Base-by-base conservation (phyloP, 37 sponge, comb jelly and placozoan genomes). In the Eunapius fragilis region DNA sequence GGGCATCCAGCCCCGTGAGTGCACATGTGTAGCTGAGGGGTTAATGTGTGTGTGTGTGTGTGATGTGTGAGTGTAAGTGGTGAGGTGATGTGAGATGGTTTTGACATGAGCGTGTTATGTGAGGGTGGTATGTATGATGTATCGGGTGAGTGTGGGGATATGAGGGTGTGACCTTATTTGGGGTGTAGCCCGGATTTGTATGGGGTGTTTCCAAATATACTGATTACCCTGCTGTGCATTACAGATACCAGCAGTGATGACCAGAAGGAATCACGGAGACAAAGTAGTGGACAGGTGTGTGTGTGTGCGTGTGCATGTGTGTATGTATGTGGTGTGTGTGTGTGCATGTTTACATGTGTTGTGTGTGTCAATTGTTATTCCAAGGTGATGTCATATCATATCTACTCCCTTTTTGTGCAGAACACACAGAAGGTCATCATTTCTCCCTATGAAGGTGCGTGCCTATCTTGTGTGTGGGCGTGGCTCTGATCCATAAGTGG, bases 231-330 rank as follows among this genome's bases (percentile, higher is more conserved):
- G n/a, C n/a, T n/a, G n/a, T n/a, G n/a, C n/a, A n/a, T n/a, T n/a
- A 58, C 58, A 58, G 58, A 33, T 31, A 24, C 30, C 31, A 72
- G 4, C 31, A 33, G 74, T 31, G 30, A 32, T 72, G 74, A 31
- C 25, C 11, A 32, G 74, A 22, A 14, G 0, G 31, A 72, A 31
- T n/a, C 13, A 14, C 2, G 32, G 79, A 27, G 50, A 58, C 58
- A 10, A 17, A 1, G 34, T 14, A 19, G 71, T 81, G 82, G 68
- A 71, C 50, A 71, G 68, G 85, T 76, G 78, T 85, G 85, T 85
- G 85, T 76, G 77, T 75, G 76, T 75, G 68, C 48, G 84, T 84
- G 84, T 84, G 84, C 75, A 71, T 85, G 85, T 85, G 78, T 85
- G 77, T 76, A 78, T 76, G 77, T 76, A 71, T 72, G 83, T 83